These are phyloP conservation scores for Drosophila mulleri DNA, from an alignment of 2,888 invertebrate genomes.

Conservation along the genomic window DNA sequence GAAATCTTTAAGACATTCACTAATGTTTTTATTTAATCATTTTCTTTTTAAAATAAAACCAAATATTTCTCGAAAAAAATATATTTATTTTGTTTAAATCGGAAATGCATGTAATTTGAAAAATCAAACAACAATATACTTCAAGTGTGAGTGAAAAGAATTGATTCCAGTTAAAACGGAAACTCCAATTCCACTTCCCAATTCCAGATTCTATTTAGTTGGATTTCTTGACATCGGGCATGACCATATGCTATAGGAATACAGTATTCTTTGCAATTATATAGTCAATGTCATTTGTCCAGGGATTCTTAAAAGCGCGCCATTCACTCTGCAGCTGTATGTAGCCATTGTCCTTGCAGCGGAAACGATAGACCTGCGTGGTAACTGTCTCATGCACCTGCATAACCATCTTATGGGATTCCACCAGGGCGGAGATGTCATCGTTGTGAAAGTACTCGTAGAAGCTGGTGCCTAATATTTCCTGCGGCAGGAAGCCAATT, in stretches of 20 bases:
- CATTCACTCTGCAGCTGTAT: conserved; percentile 91
- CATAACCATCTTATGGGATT: conserved; percentile 92
- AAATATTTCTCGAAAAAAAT: background rate
- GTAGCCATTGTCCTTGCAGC: conserved; percentile 91
- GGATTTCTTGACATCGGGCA: background rate
- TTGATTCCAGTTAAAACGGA: background rate
- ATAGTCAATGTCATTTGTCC: conserved; percentile 97
- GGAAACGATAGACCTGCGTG: conserved; percentile 92
- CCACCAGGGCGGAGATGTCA: conserved; percentile 92
- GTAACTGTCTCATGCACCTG: conserved; percentile 88
- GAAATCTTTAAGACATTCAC: no score
- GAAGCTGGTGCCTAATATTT: conserved; percentile 95
- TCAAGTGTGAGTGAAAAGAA: background rate
- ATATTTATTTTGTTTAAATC: conserved; percentile 2
- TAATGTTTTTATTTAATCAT: no score
- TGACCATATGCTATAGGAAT: conserved; percentile 86
- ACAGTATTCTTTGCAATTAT: conserved; percentile 94
- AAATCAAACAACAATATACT: background rate
- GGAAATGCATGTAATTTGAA: background rate
- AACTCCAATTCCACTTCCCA: background rate
- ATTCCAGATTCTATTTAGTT: background rate
- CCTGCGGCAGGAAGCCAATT: conserved; percentile 96
- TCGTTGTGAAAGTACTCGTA: conserved; percentile 96
- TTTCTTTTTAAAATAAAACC: background rate
- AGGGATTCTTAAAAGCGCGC: conserved; percentile 96